Evolutionary conservation across 2,113 vertebrate species (phyloP).

Genomic region (Channa argus): DNA sequence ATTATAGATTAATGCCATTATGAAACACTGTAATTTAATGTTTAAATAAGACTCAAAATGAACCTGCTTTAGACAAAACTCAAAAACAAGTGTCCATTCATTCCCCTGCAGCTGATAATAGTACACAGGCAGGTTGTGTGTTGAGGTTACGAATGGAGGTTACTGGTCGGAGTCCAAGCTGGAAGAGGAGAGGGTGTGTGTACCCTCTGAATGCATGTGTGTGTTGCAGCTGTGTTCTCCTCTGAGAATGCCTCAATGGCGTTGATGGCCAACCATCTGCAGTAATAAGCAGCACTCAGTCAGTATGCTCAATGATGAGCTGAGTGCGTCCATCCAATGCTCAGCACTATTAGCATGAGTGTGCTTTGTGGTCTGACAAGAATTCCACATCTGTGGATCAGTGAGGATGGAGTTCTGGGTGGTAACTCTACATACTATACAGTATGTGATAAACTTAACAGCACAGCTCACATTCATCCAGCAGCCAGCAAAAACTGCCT

Average conservation of each 20-base stretch:
- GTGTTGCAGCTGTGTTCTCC: constrained; percentile 71
- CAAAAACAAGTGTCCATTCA: background rate
- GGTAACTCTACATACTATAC: background rate
- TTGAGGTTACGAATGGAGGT: constrained; percentile 27
- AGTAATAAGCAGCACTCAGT: constrained; percentile 55
- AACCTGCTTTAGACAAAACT: background rate
- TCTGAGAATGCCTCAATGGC: constrained; percentile 59
- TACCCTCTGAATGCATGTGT: constrained; percentile 13
- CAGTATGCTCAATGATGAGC: constrained; percentile 52
- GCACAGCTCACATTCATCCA: background rate
- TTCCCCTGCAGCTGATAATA: background rate
- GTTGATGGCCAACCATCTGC: constrained; percentile 72
- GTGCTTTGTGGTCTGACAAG: background rate
- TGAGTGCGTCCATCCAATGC: constrained; percentile 54
- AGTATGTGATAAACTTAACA: background rate
- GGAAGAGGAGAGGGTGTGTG: constrained; percentile 27
- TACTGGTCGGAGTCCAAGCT: constrained; percentile 41
- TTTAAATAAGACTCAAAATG: too few relatives aligned
- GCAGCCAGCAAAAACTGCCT: too few relatives aligned
- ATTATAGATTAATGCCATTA: background rate
- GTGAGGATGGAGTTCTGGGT: too few relatives aligned
- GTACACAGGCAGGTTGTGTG: constrained; percentile 1
- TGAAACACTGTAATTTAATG: background rate
- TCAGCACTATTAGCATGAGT: too few relatives aligned
- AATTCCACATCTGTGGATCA: background rate